Evolutionary conservation across 2,888 invertebrate species (phyloP).

Genomic region (Ophioninae sp.): DNA sequence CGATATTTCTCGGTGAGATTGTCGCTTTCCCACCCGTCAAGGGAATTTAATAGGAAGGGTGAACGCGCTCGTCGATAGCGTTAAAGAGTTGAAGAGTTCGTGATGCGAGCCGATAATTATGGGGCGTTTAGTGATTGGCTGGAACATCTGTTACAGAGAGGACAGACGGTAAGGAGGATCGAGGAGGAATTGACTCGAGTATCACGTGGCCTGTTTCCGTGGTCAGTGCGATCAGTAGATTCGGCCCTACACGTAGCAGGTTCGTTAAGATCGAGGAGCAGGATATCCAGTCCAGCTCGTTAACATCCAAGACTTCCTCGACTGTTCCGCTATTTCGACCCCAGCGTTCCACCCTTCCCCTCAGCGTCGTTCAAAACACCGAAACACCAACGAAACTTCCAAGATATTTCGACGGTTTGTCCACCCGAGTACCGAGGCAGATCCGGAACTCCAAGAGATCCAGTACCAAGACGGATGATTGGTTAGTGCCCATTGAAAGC

Average conservation of each 20-base stretch:
- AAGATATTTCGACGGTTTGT: slow-evolving; percentile 15
- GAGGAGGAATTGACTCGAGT: slow-evolving; percentile 28
- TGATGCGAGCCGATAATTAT: neutral
- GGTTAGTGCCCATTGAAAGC: neutral
- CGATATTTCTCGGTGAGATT: neutral
- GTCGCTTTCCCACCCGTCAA: neutral
- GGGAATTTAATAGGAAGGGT: neutral
- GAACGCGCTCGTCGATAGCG: neutral
- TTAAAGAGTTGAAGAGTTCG: neutral
- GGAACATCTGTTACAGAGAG: slow-evolving; percentile 44
- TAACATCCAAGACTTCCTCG: slow-evolving; percentile 24
- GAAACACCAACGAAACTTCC: slow-evolving; percentile 34
- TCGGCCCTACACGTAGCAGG: slow-evolving; percentile 23
- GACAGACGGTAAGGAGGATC: slow-evolving; percentile 24
- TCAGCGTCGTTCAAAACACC: slow-evolving; percentile 24
- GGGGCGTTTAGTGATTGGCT: slow-evolving; percentile 13
- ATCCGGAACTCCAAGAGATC: slow-evolving; percentile 24
- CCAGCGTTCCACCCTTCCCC: slow-evolving; percentile 5
- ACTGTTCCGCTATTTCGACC: slow-evolving; percentile 24
- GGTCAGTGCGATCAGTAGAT: slow-evolving; percentile 16
- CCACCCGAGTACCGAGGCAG: neutral
- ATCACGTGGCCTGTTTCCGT: slow-evolving; percentile 39
- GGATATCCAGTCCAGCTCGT: slow-evolving; percentile 29
- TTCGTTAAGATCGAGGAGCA: slow-evolving; percentile 50
- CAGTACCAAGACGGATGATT: slow-evolving; percentile 17